Percentiles rank a stretch among this genome's conserved stretches.
phyloP scores from a whole-genome alignment of 2,797 vertebrate species.

The Esox masquinongy region DNA sequence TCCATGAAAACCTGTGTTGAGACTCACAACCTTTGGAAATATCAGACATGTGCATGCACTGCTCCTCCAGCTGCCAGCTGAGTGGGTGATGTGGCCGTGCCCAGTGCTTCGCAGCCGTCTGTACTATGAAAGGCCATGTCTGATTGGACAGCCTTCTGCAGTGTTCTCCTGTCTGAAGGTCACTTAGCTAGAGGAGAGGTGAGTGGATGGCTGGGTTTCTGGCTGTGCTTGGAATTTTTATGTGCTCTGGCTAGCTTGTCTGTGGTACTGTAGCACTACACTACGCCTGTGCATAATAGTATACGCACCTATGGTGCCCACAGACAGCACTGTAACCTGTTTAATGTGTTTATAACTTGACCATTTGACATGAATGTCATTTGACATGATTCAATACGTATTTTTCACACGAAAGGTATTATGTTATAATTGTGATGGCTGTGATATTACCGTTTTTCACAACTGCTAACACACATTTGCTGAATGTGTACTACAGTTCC shows the following conservation, averaged over 20 bases:
- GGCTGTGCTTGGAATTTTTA: conserved; percentile 57
- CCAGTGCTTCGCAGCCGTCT: conserved; percentile 54
- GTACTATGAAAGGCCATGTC: conserved; percentile 65
- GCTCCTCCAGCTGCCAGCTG: conserved; percentile 32
- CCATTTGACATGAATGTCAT: neutral
- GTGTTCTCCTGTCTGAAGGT: conserved; percentile 62
- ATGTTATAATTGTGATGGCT: conserved; percentile 2
- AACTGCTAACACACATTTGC: too few species aligned
- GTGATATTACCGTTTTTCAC: neutral
- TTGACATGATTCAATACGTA: neutral
- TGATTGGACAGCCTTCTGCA: conserved; percentile 64
- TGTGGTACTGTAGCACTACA: conserved; percentile 38
- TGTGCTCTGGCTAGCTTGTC: conserved; percentile 23
- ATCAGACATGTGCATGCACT: conserved; percentile 25
- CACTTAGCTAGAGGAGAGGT: conserved; percentile 41
- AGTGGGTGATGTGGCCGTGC: conserved; percentile 42
- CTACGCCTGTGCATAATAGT: neutral
- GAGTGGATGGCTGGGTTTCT: conserved; percentile 38
- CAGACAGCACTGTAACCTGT: neutral
- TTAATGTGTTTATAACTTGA: neutral
- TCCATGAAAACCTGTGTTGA: conserved; percentile 18
- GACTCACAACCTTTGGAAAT: conserved; percentile 34
- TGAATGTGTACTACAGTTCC: too few species aligned
- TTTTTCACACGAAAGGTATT: neutral
- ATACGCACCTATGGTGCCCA: neutral